Evolutionary conservation across 2,113 vertebrate genomes (phyloP).

Genomic region (Odocoileus hemionus): DNA sequence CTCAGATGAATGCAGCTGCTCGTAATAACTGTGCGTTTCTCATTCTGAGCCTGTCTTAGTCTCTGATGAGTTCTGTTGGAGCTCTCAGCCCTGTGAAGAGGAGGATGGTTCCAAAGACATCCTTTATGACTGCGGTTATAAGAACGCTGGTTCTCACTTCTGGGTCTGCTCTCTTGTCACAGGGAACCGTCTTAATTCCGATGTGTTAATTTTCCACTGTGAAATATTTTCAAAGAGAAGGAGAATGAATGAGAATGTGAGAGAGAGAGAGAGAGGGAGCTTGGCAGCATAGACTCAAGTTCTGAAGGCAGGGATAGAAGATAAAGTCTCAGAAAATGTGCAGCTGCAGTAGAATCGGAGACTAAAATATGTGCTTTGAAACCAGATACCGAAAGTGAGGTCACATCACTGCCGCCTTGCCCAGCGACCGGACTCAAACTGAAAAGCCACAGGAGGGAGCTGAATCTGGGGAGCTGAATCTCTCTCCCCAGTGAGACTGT

Average conservation of each 20-base stretch:
- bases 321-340: background rate
- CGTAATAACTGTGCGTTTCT: background rate
- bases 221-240: background rate
- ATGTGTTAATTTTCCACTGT: constrained; percentile 7
- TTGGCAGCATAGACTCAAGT: background rate
- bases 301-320: background rate
- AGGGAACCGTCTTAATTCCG: background rate
- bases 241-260: background rate
- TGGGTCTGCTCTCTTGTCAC: background rate
- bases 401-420: background rate
- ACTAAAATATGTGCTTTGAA: background rate
- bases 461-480: background rate
- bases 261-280: background rate
- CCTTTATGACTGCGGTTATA: background rate
- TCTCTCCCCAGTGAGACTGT: background rate
- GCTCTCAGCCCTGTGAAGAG: background rate
- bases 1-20: background rate
- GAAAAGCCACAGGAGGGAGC: background rate
- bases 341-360: background rate
- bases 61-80: background rate
- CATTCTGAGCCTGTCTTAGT: background rate
- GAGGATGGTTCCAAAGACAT: background rate
- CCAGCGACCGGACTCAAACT: background rate
- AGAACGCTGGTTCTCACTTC: background rate
- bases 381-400: background rate